Evolutionary conservation across 30 jellyfish, hydroid and myxozoan genomes (phyloP).

Genomic region (Aurelia sp.): DNA sequence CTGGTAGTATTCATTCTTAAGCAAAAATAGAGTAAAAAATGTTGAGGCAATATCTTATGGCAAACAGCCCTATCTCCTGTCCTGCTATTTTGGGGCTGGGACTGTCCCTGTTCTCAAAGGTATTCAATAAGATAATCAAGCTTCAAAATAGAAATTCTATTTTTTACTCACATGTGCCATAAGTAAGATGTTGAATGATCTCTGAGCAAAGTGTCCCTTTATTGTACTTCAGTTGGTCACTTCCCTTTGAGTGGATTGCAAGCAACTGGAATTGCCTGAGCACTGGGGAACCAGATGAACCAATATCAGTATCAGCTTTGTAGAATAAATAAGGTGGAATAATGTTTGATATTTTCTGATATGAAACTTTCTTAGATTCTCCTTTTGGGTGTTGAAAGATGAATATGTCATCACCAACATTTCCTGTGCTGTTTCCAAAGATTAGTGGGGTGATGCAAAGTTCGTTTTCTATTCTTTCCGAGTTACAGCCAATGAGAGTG

Average conservation of each 20-base stretch:
- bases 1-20: no score
- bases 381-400: conserved; percentile 98
- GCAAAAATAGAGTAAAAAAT: no score
- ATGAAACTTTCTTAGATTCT: conserved; percentile 78
- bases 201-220: conserved; percentile 94
- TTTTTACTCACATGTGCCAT: conserved; percentile 78
- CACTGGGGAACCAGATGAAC: conserved; percentile 98
- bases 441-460: conserved; percentile 85
- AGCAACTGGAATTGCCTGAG: conserved; percentile 64
- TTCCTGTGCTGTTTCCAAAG: conserved; percentile 52
- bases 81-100: no score
- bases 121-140: neutral
- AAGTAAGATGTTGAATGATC: conserved; percentile 68
- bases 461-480: conserved; percentile 53
- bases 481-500: conserved; percentile 92
- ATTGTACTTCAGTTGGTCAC: conserved; percentile 78
- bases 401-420: conserved; percentile 79
- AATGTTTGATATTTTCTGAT: conserved; percentile 73
- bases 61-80: no score
- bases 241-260: conserved; percentile 94
- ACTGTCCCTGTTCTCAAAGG: no score
- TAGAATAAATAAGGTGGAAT: conserved; percentile 81
- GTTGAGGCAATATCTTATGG: no score
- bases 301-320: conserved; percentile 95
- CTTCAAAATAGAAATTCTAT: neutral